phyloP scores from a whole-genome alignment of 2,113 vertebrate species.

The Pseudorasbora parva region DNA sequence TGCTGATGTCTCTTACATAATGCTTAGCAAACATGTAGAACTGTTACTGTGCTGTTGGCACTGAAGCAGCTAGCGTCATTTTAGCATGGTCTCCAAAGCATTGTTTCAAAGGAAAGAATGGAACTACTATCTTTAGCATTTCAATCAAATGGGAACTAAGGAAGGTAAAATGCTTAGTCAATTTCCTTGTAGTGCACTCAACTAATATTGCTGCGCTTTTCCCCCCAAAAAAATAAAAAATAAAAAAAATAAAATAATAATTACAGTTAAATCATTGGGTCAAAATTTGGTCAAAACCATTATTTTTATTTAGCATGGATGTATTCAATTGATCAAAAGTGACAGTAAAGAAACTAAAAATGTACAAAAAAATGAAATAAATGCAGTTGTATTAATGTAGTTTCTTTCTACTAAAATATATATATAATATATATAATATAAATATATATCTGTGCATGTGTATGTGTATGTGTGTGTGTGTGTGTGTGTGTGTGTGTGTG shows the following conservation, averaged over 20 bases:
- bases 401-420: no score
- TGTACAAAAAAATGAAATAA: background rate
- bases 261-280: no score
- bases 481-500: no score
- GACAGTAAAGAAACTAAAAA: background rate
- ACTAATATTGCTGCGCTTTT: background rate
- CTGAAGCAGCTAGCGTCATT: background rate
- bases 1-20: conserved; percentile 35
- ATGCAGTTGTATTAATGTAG: background rate
- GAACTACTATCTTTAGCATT: background rate
- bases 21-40: conserved; percentile 17
- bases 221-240: background rate
- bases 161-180: background rate
- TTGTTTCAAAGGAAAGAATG: background rate
- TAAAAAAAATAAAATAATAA: background rate
- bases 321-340: background rate
- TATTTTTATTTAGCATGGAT: background rate
- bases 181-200: background rate
- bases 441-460: no score
- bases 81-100: background rate
- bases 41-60: conserved; percentile 15
- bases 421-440: no score
- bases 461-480: no score
- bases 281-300: no score
- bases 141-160: background rate